These are phyloP conservation scores for Limenitis camilla DNA, from an alignment of 2,888 invertebrate genomes.

Conservation along the genomic window DNA sequence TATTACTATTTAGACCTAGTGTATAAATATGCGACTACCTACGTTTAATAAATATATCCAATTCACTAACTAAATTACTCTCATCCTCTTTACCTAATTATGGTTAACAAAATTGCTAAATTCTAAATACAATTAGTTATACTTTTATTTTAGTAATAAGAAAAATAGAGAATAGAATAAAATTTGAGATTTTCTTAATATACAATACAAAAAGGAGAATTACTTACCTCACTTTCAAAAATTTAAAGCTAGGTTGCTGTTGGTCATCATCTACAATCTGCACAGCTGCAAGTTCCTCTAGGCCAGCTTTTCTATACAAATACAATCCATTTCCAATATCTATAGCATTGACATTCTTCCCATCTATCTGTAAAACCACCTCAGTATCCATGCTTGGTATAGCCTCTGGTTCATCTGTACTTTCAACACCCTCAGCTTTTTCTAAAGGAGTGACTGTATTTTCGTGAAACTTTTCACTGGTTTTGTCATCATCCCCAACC, in stretches of 20 bases:
- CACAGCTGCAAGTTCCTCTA: constrained; percentile 62
- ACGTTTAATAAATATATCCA: too few species aligned
- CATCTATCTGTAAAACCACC: constrained; percentile 65
- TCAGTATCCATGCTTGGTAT: constrained; percentile 56
- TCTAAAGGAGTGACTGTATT: constrained; percentile 29
- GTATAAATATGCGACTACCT: too few species aligned
- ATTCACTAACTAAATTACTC: too few species aligned
- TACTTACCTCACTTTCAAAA: constrained; percentile 68
- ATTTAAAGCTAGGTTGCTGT: constrained; percentile 58
- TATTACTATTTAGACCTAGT: too few species aligned
- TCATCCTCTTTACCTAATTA: too few species aligned
- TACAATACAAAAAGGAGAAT: constrained; percentile 7
- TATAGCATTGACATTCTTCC: constrained; percentile 66
- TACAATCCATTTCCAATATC: constrained; percentile 68
- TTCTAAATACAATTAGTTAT: background rate
- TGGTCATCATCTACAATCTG: constrained; percentile 59
- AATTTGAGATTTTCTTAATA: background rate
- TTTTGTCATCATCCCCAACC: constrained; percentile 46
- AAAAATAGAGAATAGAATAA: background rate
- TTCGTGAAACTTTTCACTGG: constrained; percentile 34
- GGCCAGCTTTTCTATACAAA: constrained; percentile 60
- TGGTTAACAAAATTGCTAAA: too few species aligned
- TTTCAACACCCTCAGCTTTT: constrained; percentile 35
- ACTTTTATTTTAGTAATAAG: background rate
- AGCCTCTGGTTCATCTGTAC: constrained; percentile 36